phyloP scores from a whole-genome alignment of 2,113 vertebrate genomes.

The Ibidorhyncha struthersii region DNA sequence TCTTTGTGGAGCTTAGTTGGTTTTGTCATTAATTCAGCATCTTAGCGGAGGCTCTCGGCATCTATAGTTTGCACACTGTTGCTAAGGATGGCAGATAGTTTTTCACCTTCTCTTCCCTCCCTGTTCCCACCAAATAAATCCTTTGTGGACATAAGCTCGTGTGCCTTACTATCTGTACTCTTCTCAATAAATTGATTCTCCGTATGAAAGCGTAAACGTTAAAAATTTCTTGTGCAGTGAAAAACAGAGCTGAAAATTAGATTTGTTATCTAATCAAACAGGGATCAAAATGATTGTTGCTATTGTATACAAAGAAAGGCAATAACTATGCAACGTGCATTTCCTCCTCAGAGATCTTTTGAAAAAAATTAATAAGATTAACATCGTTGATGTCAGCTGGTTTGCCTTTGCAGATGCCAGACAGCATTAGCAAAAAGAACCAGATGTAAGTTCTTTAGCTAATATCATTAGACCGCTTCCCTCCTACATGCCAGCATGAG shows the following conservation, averaged over 20 bases:
- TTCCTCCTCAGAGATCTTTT: not conserved
- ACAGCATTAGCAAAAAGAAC: conserved; percentile 29
- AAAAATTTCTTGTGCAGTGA: not conserved
- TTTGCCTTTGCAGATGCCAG: conserved; percentile 13
- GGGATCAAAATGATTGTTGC: not conserved
- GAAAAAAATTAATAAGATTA: conserved; percentile 40
- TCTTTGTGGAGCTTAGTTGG: not conserved
- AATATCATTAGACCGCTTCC: conserved; percentile 12
- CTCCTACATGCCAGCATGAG: not conserved
- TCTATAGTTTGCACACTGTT: not conserved
- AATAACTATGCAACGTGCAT: not conserved
- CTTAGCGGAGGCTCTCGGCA: not conserved
- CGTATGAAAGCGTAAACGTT: not conserved
- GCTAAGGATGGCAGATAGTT: not conserved
- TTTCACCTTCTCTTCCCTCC: not conserved
- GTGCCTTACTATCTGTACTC: not conserved
- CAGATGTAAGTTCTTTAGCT: conserved; percentile 17
- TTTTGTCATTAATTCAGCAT: not conserved
- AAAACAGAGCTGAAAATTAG: not conserved
- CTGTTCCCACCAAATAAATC: not conserved
- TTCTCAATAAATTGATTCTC: not conserved
- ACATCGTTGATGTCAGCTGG: not conserved
- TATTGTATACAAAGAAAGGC: not conserved
- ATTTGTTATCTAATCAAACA: not conserved
- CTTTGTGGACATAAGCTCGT: not conserved